A percentile compares a stretch with the other conserved stretches of the same genome.
phyloP scores from a whole-genome alignment of 2,888 invertebrate genomes.

The Lucinisca nassula region DNA sequence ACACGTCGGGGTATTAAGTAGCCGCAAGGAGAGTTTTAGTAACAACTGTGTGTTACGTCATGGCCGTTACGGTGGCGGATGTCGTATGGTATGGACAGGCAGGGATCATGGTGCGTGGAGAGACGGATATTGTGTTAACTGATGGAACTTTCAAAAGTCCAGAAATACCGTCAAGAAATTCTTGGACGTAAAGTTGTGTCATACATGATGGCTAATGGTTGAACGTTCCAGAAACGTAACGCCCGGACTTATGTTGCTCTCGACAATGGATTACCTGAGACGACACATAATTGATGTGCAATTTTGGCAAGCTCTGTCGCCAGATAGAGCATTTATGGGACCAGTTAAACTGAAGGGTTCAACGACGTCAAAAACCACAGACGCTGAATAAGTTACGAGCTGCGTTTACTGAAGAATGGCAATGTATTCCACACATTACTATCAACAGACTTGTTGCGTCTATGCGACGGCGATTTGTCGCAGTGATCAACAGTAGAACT shows the following conservation, averaged over 20 bases:
- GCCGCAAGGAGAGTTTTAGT: not conserved
- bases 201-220: not conserved
- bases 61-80: constrained; percentile 13
- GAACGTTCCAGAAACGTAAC: not conserved
- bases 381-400: not conserved
- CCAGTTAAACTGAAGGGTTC: not conserved
- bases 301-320: not conserved
- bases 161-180: not conserved
- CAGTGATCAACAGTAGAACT: not conserved
- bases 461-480: not conserved
- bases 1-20: not conserved
- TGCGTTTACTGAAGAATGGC: not conserved
- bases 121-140: not conserved
- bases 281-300: not conserved
- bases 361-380: not conserved
- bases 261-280: not conserved
- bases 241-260: not conserved
- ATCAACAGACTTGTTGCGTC: not conserved
- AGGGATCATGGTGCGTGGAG: not conserved
- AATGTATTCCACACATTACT: not conserved
- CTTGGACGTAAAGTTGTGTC: not conserved
- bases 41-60: not conserved
- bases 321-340: not conserved
- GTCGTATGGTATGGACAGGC: constrained; percentile 8
- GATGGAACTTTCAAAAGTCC: not conserved